Base-by-base conservation (phyloP, 2,797 vertebrate species). In the Sphaeramia orbicularis region DNA sequence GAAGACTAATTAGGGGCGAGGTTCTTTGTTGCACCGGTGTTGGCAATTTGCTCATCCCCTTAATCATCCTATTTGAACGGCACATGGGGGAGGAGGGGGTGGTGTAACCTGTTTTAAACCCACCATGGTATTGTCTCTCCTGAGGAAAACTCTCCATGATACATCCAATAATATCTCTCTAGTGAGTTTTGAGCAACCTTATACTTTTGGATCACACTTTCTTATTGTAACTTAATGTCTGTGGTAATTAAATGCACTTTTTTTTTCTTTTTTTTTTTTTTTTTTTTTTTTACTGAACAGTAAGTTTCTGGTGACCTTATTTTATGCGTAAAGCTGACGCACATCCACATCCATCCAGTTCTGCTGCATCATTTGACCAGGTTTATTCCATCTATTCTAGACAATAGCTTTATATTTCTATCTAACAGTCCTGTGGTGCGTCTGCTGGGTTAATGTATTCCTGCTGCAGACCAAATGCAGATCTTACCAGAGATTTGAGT, bases 401-500 rank as follows among this genome's bases (percentile, higher is more conserved):
- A 11, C 0, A 54, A 19, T 55, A 1, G 10, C 2, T 0, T 0
- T 2, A 12, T 13, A 11, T 42, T 10, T 74, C 0, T 10, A 36
- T 10, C 50, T 1, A 51, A 6, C 7, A 30, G 21, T 54, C 37
- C 38, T 11, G 8, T 3, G 13, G 21, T 10, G 12, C 21, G 35
- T 11, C 7, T 32, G 0, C 3, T 2, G 36, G 14, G 19, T 36
- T 53, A 0, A 35, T 35, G 12, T 19, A 24, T 37, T 16, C 15
- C 11, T 10, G 11, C 15, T 13, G 3, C 21, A 16, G 40, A 45
- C 7, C 36, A 4, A 14, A 10, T 47, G 32, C 49, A 16, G 12
- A 10, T 78, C 93, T 94, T 94, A 96, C 96, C 95, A 68, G 95
- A 95, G 80, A 96, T 96, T 45, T 94, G 94, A 76, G 93, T 92